Percentiles rank a stretch among this genome's conserved stretches.
Evolutionary conservation across 2,113 vertebrate genomes (phyloP).

Genomic region (Caracal caracal): DNA sequence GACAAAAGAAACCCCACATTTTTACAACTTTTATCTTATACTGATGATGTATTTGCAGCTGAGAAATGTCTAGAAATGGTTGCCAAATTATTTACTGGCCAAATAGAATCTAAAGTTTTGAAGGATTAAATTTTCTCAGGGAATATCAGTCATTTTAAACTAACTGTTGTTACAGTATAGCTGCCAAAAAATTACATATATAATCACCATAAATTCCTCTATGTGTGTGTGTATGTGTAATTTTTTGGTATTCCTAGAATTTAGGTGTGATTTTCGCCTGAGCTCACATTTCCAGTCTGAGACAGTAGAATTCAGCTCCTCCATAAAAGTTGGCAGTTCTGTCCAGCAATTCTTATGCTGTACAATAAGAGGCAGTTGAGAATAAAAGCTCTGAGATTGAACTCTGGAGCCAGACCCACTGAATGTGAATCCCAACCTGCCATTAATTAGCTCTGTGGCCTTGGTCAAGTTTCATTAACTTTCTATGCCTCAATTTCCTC

Average conservation of each 20-base stretch:
- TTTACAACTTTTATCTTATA: not conserved
- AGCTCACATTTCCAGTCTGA: not conserved
- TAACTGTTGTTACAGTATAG: not conserved
- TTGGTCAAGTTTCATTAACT: not conserved
- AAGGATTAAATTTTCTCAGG: slow-evolving; percentile 15
- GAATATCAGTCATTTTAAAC: slow-evolving; percentile 22
- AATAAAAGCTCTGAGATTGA: not conserved
- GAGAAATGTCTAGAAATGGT: not conserved
- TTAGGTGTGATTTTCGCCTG: not conserved
- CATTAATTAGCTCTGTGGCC: not conserved
- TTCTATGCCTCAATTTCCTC: not conserved
- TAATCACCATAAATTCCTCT: not conserved
- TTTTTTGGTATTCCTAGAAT: not conserved
- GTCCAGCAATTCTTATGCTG: not conserved
- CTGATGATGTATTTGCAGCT: not conserved
- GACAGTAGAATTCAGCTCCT: not conserved
- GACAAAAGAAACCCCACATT: not conserved
- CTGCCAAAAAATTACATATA: not conserved
- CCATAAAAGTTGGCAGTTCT: not conserved
- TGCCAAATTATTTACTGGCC: not conserved
- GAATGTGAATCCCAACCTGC: not conserved
- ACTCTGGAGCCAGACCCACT: not conserved
- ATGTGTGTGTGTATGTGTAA: not conserved
- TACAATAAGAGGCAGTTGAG: not conserved
- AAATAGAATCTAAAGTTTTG: slow-evolving; percentile 32